Evolutionary conservation across 1,140 invertebrate species (phyloP), one percentile per base, ranked within the genome.

Genomic region (Acromyrmex heyeri): DNA sequence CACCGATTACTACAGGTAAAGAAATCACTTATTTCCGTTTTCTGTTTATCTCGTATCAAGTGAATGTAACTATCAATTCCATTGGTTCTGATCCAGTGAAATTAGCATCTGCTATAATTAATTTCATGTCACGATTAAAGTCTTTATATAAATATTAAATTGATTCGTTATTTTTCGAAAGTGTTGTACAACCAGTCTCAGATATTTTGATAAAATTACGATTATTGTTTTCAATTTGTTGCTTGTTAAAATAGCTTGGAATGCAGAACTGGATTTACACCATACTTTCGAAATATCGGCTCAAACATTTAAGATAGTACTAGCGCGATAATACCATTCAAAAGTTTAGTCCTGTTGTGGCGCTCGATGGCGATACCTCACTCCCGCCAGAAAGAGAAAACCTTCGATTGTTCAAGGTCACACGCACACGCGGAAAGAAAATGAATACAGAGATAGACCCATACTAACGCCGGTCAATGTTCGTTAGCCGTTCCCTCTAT

Each of bases 31-130:
- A 34, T 72, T 82, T 72, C 67, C 53, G 67, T 24, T 83, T 83
- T 83, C 24, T 12, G 14, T 57, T 78, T 83, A 83, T 61, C 18
- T 30, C 38, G 4, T 82, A 73, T 61, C 34, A 34, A 64, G 44
- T 38, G 27, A 65, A 67, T 30, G 16, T 61, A 82, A 48, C 34
- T 27, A 61, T 83, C 38, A 24, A 73, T 50, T 72, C 21, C 34
- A 8, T 59, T 34, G 24, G 38, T 82, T 73, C 34, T 24, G 24
- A 38, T 83, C 55, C 69, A 73, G 3, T 61, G 14, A 61, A 50
- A 72, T 57, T n/a, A 30, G 18, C 0, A 27, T 81, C 27, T 64
- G 38, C 38, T 65, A 44, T 38, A 38, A 38, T 38, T 38, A 38
- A 38, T 38, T 38, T 38, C 34, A 38, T 7, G 53, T 78, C 44